Conservation (phyloP, 2,888 invertebrate genomes). For the Agrenia bidenticulata region DNA sequence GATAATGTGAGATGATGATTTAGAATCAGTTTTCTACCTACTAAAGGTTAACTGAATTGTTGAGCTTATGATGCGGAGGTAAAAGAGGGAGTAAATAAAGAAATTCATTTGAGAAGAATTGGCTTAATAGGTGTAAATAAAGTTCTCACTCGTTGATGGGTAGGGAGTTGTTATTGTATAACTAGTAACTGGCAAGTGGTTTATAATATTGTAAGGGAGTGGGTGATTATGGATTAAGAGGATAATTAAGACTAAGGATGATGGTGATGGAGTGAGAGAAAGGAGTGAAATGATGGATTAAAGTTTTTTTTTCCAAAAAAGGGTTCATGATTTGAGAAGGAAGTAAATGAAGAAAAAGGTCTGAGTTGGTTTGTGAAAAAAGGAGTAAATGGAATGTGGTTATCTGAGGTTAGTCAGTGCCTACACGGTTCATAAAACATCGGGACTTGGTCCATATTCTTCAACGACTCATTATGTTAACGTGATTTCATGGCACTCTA, state of each 20-base stretch:
- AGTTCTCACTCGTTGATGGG: too few relatives aligned
- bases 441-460: constrained; percentile 52
- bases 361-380: not conserved
- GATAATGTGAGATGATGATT: too few relatives aligned
- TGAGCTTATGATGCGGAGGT: too few relatives aligned
- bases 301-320: not conserved
- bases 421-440: constrained; percentile 52
- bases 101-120: too few relatives aligned
- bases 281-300: constrained; percentile 7
- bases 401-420: constrained; percentile 36
- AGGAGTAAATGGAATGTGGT: constrained; percentile 17
- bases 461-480: constrained; percentile 54
- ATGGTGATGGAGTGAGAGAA: constrained; percentile 12
- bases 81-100: too few relatives aligned
- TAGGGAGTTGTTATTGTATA: too few relatives aligned
- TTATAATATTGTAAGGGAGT: not conserved
- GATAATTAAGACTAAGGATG: constrained; percentile 15
- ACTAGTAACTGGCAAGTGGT: too few relatives aligned
- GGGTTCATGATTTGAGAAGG: not conserved
- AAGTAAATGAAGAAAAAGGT: constrained; percentile 5
- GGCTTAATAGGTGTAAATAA: too few relatives aligned
- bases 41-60: too few relatives aligned
- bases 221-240: constrained; percentile 15
- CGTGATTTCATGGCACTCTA: constrained; percentile 52
- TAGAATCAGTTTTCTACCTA: too few relatives aligned